Evolutionary conservation across 2,797 vertebrate genomes (phyloP), one percentile per base, ranked within the genome.

Genomic region (Hydrophis major): DNA sequence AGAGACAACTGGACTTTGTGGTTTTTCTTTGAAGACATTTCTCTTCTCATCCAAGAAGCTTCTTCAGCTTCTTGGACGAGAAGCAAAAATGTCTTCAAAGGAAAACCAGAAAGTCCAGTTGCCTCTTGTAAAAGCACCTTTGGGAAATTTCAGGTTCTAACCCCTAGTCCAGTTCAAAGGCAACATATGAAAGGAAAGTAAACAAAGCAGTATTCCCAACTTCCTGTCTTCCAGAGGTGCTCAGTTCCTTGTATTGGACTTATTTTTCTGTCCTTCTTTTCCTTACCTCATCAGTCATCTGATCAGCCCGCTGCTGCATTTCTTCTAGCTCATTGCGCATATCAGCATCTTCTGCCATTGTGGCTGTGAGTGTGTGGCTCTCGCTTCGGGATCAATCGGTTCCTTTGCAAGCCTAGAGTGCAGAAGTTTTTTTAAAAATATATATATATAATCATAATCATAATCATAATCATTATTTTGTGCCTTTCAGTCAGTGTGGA

Each of bases 321-420:
- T 99, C 99, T 96, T 99, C 99, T 97, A 99, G 97, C 98, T 99
- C 99, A 98, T 99, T 99, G 98, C 99, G 99, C 99, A 99, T 99
- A 95, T 99, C 99, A 0, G 98, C 98, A 1, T 99, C 99, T 93
- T 99, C 99, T 86, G 99, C 99, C 99, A 99, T 99, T 96, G 98
- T 98, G 97, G 97, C 94, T 98, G 97, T 96, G 96, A 95, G 93
- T 97, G 97, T 97, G 95, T 94, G 97, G 94, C 97, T 96, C 96
- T 97, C 97, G 93, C 95, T 97, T 92, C 96, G 94, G 97, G 97
- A 97, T 97, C 97, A 97, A 97, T 97, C 93, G 94, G 97, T 96
- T 98, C 97, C 66, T 94, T 93, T 60, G 25, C 1, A 92, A 96
- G 95, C 93, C 98, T 98, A 95, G 16, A 94, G 96, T 94, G 91